Conservation (phyloP, 2,888 invertebrate genomes). For the Protophormia terraenovae region DNA sequence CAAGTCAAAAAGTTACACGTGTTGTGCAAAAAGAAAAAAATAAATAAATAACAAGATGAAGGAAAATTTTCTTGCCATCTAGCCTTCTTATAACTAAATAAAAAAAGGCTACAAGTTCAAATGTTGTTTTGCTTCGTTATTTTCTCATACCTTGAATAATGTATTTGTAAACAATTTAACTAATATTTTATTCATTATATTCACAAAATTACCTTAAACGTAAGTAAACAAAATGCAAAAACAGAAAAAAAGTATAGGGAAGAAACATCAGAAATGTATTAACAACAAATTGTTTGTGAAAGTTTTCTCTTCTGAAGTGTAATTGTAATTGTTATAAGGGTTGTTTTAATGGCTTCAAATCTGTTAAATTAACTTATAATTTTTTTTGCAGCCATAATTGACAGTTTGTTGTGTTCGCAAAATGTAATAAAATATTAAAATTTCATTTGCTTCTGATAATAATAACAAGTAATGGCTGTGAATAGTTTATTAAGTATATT, state of each 20-base stretch:
- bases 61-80: not conserved
- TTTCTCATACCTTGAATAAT: not conserved
- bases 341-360: slow-evolving; percentile 35
- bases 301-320: not conserved
- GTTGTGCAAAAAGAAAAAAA: not conserved
- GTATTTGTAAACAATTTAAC: slow-evolving; percentile 39
- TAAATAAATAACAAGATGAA: too few relatives aligned
- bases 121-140: not conserved
- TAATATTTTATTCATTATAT: slow-evolving; percentile 46
- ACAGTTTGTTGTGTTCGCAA: not conserved
- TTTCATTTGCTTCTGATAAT: not conserved
- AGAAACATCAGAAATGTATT: not conserved
- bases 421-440: slow-evolving; percentile 32
- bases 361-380: slow-evolving; percentile 22
- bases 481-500: not conserved
- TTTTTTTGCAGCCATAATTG: slow-evolving; percentile 10
- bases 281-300: not conserved
- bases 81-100: not conserved
- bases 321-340: not conserved
- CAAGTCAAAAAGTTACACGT: not conserved
- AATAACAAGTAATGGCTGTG: not conserved
- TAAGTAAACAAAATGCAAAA: not conserved
- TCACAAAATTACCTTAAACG: slow-evolving; percentile 21
- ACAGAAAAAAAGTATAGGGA: not conserved
- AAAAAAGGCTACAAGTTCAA: not conserved